Conservation (phyloP, 2,113 vertebrate genomes). For the Coracopsis vasa region DNA sequence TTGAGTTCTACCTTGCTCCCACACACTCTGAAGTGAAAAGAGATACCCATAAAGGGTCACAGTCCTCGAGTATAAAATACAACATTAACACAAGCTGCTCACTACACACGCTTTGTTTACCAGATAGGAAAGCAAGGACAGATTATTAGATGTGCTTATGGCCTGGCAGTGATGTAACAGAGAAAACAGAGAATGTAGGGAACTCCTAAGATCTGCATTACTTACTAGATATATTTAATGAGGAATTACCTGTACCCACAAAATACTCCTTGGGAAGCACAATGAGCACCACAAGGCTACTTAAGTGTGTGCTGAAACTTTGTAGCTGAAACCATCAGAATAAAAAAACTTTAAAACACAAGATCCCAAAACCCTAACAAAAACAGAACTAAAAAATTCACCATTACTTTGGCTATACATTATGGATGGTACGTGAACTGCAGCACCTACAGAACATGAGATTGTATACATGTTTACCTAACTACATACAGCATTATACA, state of each 20-base stretch:
- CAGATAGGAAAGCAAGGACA: not conserved
- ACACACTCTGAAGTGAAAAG: not conserved
- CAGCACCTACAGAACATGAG: not conserved
- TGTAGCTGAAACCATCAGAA: not conserved
- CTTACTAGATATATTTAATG: not conserved
- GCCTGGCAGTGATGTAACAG: not conserved
- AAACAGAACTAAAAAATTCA: not conserved
- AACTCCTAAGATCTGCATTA: not conserved
- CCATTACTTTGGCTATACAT: not conserved
- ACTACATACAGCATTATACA: rapidly evolving
- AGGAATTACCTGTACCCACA: not conserved
- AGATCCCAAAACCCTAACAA: not conserved
- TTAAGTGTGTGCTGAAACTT: not conserved
- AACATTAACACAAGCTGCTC: not conserved
- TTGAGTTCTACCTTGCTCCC: not conserved
- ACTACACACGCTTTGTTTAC: not conserved
- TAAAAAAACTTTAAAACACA: not conserved
- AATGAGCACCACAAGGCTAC: not conserved
- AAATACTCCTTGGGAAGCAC: not conserved
- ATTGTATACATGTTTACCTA: not conserved
- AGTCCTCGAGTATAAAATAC: not conserved
- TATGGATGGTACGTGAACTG: not conserved
- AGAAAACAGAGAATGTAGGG: not conserved
- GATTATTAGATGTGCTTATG: not conserved
- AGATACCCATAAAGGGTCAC: not conserved